Evolutionary conservation across 2,113 vertebrate genomes (phyloP).

Genomic region (Andinoacara biseriatus): DNA sequence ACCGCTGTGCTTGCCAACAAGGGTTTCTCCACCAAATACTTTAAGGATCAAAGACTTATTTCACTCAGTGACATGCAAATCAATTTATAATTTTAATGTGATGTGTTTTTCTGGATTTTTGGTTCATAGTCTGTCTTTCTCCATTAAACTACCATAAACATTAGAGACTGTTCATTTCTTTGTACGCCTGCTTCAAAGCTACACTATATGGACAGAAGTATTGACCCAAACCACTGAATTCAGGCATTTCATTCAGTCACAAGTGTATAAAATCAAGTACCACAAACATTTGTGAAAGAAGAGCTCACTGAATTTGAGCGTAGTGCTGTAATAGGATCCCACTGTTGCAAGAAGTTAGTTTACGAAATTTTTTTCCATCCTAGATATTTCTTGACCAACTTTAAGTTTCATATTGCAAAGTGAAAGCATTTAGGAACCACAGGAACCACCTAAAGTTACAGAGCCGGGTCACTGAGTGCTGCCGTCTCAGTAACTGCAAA

Average conservation of each 20-base stretch:
- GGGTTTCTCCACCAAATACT: no score
- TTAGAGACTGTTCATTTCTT: no score
- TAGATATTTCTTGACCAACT: not conserved
- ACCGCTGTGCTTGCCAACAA: no score
- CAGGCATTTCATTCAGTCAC: not conserved
- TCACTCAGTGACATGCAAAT: no score
- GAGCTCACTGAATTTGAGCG: not conserved
- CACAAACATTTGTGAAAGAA: not conserved
- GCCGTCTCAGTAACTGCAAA: no score
- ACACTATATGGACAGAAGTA: not conserved
- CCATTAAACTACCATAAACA: no score
- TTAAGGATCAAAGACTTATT: no score
- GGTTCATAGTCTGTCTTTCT: no score
- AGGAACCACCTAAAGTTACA: not conserved
- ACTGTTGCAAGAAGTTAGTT: rapidly evolving
- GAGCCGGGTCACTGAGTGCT: not conserved
- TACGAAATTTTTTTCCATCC: not conserved
- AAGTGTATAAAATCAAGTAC: not conserved
- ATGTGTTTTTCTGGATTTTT: no score
- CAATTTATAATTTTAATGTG: no score
- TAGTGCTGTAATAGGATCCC: not conserved
- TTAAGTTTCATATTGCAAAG: not conserved
- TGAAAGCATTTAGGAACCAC: not conserved
- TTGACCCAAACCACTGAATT: not conserved
- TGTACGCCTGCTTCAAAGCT: not conserved